Conservation (phyloP, 1,140 invertebrate genomes). For the Helicoverpa armigera region DNA sequence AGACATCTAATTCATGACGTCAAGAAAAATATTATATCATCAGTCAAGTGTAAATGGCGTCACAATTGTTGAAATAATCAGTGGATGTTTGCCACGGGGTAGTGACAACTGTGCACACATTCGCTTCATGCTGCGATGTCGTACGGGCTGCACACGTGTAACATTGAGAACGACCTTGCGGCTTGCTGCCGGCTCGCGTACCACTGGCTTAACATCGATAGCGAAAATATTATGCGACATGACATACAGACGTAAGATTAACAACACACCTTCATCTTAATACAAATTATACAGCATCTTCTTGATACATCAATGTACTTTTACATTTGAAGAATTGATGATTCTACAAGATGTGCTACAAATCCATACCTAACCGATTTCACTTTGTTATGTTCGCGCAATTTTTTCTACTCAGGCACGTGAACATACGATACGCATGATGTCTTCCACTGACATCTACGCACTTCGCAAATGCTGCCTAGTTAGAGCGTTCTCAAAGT, state of each 20-base stretch:
- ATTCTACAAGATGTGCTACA: not conserved
- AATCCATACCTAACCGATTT: constrained; percentile 47
- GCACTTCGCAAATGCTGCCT: constrained; percentile 9
- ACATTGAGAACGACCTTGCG: constrained; percentile 81
- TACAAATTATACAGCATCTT: not conserved
- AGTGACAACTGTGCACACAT: constrained; percentile 59
- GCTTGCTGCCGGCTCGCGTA: constrained; percentile 67
- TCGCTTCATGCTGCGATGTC: constrained; percentile 27
- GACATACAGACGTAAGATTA: not conserved
- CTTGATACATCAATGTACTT: too few species aligned
- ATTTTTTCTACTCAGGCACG: constrained; percentile 33
- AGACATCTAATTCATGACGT: constrained; percentile 5
- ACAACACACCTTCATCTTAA: not conserved
- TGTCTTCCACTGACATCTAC: constrained; percentile 39
- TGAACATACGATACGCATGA: constrained; percentile 47
- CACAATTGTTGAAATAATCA: constrained; percentile 20
- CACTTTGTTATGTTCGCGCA: constrained; percentile 44
- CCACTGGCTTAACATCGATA: constrained; percentile 50
- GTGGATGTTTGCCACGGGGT: constrained; percentile 50
- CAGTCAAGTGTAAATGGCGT: constrained; percentile 10
- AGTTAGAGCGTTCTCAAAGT: not conserved
- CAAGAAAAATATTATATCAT: constrained; percentile 7
- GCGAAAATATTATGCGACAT: constrained; percentile 36
- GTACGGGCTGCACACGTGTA: constrained; percentile 60
- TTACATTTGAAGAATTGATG: not conserved